Base-by-base conservation (phyloP, 1,140 invertebrate genomes). In the Pseudoatta argentina region DNA sequence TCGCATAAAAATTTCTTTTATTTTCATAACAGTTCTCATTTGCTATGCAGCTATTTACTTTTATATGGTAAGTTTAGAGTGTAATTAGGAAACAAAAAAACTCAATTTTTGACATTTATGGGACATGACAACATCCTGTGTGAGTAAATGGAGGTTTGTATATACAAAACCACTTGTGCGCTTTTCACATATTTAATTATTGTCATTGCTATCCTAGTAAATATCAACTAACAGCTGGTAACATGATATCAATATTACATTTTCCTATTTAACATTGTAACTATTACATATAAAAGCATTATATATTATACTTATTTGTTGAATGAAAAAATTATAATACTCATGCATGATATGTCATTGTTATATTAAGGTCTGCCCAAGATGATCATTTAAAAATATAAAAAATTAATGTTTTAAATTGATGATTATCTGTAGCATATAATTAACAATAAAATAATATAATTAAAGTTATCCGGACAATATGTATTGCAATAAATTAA, bases 121-220 rank as follows among this genome's bases (percentile, higher is more conserved):
- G 44, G n/a, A 69, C 8, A 69, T 18, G 24, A 21, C 24, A 14
- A 27, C 75, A 34, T 76, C 21, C 21, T 18, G 24, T 0, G 7
- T 8, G 8, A 67, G 7, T 10, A 79, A 53, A 67, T 55, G 8
- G 53, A 67, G 44, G 77, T 78, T 14, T 48, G 39, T 66, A 64
- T 79, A 39, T 39, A 12, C 10, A 44, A 67, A 78, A 53, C 8
- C 12, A 48, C 6, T 53, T 51, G 7, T 44, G 39, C 39, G 6
- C 61, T 78, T 64, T 14, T 64, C 24, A 5, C 24, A 71, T 71
- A n/a, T 71, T 71, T 51, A 51, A 51, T 14, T 73, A 3, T 14
- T 73, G 2, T 55, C 53, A 57, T 57, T 21, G n/a, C n/a, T n/a
- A 55, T 44, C 39, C 8, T 44, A 44, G 8, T 44, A 44, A 44